Conservation (phyloP, 1,140 invertebrate genomes). For the Xylocopa sonorina region DNA sequence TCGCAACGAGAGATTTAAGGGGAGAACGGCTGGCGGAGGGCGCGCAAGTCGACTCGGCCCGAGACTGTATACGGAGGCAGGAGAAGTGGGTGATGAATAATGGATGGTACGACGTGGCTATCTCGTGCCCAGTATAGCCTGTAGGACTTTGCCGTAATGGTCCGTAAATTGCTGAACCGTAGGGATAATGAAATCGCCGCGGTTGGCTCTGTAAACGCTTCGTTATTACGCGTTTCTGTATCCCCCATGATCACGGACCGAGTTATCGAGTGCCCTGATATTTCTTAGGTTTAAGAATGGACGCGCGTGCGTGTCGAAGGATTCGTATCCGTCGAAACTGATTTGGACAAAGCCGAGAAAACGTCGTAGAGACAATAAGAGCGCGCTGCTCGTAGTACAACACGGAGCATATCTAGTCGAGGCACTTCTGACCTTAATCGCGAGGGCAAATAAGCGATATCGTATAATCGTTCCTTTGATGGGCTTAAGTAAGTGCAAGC, state of each 20-base stretch:
- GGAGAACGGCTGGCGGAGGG: constrained; percentile 35
- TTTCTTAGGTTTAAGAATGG: constrained; percentile 1
- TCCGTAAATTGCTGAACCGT: constrained; percentile 78
- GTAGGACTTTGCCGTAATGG: constrained; percentile 76
- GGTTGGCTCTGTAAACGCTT: constrained; percentile 70
- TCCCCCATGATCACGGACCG: constrained; percentile 61
- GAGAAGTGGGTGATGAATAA: constrained; percentile 79
- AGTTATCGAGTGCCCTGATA: constrained; percentile 42
- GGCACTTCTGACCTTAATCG: constrained; percentile 14
- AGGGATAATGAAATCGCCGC: constrained; percentile 75
- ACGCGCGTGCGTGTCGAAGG: too few relatives aligned
- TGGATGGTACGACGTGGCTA: constrained; percentile 76
- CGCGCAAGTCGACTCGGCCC: constrained; percentile 37
- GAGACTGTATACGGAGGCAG: constrained; percentile 60
- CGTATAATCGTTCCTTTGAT: constrained; percentile 39
- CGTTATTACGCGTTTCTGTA: constrained; percentile 73
- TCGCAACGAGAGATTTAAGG: constrained; percentile 52
- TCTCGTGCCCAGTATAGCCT: constrained; percentile 69
- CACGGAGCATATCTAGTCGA: constrained; percentile 12
- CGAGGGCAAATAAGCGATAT: constrained; percentile 16
- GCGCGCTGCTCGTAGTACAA: constrained; percentile 48
- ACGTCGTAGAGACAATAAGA: constrained; percentile 35
- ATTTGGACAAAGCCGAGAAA: not conserved
- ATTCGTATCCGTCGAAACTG: not conserved
- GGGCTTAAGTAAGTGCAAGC: constrained; percentile 47